Evolutionary conservation across 2,888 invertebrate species (phyloP).

Genomic region (Furcula furcula): DNA sequence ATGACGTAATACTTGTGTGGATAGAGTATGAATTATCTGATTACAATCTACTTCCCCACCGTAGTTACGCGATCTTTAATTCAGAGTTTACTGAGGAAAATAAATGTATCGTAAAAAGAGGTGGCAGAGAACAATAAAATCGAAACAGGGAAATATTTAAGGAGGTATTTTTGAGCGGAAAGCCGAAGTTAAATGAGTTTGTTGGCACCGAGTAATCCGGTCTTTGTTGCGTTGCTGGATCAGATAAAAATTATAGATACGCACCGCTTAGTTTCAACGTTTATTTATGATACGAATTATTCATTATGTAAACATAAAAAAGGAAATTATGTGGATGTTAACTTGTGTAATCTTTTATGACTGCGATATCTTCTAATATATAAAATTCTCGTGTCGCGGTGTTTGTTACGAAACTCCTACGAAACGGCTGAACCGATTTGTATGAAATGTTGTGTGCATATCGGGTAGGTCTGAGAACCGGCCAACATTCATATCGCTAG

Average conservation of each 20-base stretch:
- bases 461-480: too few relatives aligned
- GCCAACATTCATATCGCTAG: too few relatives aligned
- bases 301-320: neutral
- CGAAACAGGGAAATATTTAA: conserved; percentile 66
- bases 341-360: too few relatives aligned
- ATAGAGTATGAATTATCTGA: too few relatives aligned
- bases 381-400: too few relatives aligned
- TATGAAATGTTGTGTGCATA: too few relatives aligned
- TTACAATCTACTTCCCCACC: too few relatives aligned
- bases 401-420: too few relatives aligned
- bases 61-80: conserved; percentile 44
- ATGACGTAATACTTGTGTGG: too few relatives aligned
- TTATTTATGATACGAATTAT: conserved; percentile 27
- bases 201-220: conserved; percentile 63
- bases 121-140: conserved; percentile 69
- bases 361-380: too few relatives aligned
- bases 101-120: conserved; percentile 68
- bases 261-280: conserved; percentile 33
- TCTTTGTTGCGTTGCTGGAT: conserved; percentile 65
- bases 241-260: conserved; percentile 64
- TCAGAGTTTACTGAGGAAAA: conserved; percentile 63
- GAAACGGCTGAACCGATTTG: too few relatives aligned
- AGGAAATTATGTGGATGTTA: too few relatives aligned
- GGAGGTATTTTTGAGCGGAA: conserved; percentile 63
- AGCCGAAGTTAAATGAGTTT: conserved; percentile 77